A percentile compares a stretch with the other conserved stretches of the same genome.
These are phyloP conservation scores for Epistrophe grossulariae DNA, from an alignment of 2,888 invertebrate species.

Conservation along the genomic window DNA sequence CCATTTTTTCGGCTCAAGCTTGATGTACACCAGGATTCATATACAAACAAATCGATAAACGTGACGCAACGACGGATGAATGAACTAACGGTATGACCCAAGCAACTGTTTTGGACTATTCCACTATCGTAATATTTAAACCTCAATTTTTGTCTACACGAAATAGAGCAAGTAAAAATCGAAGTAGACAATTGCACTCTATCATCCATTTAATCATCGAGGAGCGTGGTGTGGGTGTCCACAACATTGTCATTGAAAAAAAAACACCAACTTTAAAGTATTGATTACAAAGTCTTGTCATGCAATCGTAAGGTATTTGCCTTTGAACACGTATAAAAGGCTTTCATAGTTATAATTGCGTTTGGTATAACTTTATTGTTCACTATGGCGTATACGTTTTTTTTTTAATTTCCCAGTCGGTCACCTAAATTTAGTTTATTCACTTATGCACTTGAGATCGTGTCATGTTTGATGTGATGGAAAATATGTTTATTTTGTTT, in stretches of 20 bases:
- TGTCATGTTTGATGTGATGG: neutral
- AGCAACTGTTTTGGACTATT: no score
- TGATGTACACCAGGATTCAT: no score
- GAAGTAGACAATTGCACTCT: neutral
- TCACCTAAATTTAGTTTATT: constrained; percentile 43
- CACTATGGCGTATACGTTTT: constrained; percentile 53
- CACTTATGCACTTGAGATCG: constrained; percentile 25
- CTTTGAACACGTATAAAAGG: neutral
- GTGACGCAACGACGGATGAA: no score
- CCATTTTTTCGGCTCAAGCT: no score
- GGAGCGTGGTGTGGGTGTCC: constrained; percentile 15
- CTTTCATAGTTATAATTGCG: constrained; percentile 19
- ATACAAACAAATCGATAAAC: no score
- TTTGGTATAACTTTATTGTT: constrained; percentile 3
- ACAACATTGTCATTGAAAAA: constrained; percentile 33
- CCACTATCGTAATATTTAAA: no score
- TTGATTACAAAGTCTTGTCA: constrained; percentile 60
- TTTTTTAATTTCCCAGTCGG: neutral
- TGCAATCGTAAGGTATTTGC: constrained; percentile 31
- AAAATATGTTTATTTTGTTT: neutral
- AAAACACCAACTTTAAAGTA: constrained; percentile 7
- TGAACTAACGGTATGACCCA: no score
- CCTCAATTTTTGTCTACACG: no score
- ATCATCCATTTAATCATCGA: constrained; percentile 14
- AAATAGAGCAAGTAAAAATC: no score